Conservation (phyloP, 1,140 invertebrate species). For the Stegodyphus mimosarum region DNA sequence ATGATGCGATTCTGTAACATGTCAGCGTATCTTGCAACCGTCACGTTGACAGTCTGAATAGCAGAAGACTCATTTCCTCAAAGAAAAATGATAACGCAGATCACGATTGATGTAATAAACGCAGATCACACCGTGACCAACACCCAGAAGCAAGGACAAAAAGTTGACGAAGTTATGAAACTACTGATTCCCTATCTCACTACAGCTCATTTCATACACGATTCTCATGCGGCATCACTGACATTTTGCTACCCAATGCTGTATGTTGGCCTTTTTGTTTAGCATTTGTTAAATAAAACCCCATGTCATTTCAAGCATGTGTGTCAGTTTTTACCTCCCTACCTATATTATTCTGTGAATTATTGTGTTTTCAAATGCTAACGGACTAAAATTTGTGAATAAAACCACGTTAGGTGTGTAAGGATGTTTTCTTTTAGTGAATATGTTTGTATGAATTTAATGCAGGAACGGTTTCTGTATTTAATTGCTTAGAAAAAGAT, state of each 20-base stretch:
- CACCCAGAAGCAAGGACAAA: not conserved
- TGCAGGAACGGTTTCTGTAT: no score
- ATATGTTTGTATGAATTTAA: no score
- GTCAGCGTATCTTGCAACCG: not conserved
- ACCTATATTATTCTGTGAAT: not conserved
- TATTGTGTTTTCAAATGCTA: no score
- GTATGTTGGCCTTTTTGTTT: not conserved
- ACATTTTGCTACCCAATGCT: not conserved
- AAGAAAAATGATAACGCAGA: conserved; percentile 4
- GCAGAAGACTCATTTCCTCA: not conserved
- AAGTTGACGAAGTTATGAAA: not conserved
- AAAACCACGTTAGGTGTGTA: no score
- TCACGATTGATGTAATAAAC: not conserved
- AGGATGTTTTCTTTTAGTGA: no score
- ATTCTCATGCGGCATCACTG: not conserved
- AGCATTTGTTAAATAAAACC: not conserved
- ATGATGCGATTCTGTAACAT: not conserved
- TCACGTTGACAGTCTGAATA: not conserved
- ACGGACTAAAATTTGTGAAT: no score
- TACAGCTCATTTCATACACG: not conserved
- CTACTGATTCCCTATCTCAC: not conserved
- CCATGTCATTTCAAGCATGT: not conserved
- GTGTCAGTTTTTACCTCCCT: not conserved
- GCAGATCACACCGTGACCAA: not conserved
- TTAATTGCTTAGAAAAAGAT: no score